Evolutionary conservation across 2,888 invertebrate species (phyloP).

Genomic region (Drosophila incognita): DNA sequence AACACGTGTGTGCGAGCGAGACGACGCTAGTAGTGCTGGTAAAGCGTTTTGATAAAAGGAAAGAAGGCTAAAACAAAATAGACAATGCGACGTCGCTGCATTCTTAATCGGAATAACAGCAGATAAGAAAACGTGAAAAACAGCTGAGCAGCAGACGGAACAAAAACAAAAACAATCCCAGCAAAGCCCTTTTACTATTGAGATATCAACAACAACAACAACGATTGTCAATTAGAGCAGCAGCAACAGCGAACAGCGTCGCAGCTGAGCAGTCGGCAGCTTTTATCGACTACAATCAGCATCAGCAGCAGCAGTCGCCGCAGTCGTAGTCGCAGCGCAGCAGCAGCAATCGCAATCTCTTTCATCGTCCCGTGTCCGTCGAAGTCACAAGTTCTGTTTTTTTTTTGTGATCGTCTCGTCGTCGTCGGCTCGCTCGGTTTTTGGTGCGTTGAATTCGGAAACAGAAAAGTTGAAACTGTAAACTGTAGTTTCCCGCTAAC

Average conservation of each 20-base stretch:
- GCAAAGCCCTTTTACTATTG: slow-evolving; percentile 28
- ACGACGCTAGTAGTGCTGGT: slow-evolving; percentile 34
- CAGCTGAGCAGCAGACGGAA: slow-evolving; percentile 63
- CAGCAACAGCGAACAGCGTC: slow-evolving; percentile 33
- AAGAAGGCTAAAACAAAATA: slow-evolving; percentile 47
- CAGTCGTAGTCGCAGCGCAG: slow-evolving; percentile 26
- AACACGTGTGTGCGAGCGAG: slow-evolving; percentile 57
- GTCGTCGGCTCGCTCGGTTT: slow-evolving; percentile 58
- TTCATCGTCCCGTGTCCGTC: slow-evolving; percentile 54
- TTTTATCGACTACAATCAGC: slow-evolving; percentile 5
- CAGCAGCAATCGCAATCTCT: slow-evolving; percentile 35
- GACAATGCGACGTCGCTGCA: slow-evolving; percentile 12
- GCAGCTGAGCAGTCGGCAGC: slow-evolving; percentile 32
- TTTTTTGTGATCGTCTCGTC: slow-evolving; percentile 32
- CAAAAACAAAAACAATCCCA: slow-evolving; percentile 15
- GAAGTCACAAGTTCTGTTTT: slow-evolving; percentile 41
- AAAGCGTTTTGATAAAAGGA: slow-evolving; percentile 26
- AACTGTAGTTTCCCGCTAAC: slow-evolving; percentile 78
- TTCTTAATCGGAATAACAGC: slow-evolving; percentile 45
- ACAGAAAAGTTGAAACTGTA: slow-evolving; percentile 70
- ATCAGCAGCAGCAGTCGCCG: slow-evolving; percentile 30
- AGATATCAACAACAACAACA: slow-evolving; percentile 31
- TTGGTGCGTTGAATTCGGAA: slow-evolving; percentile 60
- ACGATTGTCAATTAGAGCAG: slow-evolving; percentile 65
- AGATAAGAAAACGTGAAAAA: slow-evolving; percentile 68